These are phyloP conservation scores for Hybognathus amarus DNA, from an alignment of 2,797 vertebrate species.

Conservation along the genomic window DNA sequence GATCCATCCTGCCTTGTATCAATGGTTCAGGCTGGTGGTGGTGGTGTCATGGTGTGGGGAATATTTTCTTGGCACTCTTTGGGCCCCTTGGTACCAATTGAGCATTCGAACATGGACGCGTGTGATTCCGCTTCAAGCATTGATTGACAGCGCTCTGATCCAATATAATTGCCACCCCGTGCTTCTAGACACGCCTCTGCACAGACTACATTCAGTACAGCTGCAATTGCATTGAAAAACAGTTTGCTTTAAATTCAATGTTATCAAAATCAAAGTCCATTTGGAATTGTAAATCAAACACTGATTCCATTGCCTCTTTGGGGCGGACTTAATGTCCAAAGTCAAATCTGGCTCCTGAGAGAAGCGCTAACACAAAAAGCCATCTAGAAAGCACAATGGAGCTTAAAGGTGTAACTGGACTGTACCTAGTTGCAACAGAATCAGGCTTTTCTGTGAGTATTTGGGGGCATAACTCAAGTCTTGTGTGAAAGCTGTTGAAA, in stretches of 20 bases:
- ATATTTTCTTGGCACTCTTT: too few relatives aligned
- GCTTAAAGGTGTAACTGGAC: constrained; percentile 7
- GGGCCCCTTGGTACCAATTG: too few relatives aligned
- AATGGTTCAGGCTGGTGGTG: too few relatives aligned
- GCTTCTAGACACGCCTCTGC: too few relatives aligned
- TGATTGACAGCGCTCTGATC: too few relatives aligned
- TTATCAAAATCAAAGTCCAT: too few relatives aligned
- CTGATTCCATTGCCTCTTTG: not conserved
- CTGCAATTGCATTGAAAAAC: not conserved
- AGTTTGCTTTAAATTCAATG: not conserved
- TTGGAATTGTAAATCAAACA: not conserved
- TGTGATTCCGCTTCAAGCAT: too few relatives aligned
- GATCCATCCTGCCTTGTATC: too few relatives aligned
- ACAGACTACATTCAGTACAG: not conserved
- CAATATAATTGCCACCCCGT: too few relatives aligned
- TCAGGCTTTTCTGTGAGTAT: not conserved
- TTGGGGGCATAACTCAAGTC: constrained; percentile 34
- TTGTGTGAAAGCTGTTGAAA: constrained; percentile 69
- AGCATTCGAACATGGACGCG: too few relatives aligned
- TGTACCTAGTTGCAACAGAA: not conserved
- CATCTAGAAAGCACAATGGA: constrained; percentile 22
- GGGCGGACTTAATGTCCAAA: not conserved
- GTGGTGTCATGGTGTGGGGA: too few relatives aligned
- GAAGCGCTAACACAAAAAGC: constrained; percentile 4
- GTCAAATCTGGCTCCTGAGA: not conserved